Evolutionary conservation across 1,140 invertebrate genomes (phyloP).

Genomic region (Hermetia illucens): DNA sequence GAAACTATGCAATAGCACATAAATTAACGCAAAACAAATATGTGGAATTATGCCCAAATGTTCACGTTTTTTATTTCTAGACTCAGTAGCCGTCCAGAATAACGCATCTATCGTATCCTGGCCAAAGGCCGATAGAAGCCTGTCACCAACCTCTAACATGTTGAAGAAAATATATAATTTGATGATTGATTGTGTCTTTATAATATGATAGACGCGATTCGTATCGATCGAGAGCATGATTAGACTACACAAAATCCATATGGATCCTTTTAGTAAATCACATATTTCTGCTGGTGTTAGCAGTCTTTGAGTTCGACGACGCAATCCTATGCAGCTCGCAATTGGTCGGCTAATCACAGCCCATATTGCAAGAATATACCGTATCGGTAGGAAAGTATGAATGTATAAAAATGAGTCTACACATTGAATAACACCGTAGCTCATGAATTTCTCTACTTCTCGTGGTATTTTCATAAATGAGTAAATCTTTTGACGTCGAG

Average conservation of each 20-base stretch:
- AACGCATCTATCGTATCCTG: conserved; percentile 96
- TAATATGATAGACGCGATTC: conserved; percentile 96
- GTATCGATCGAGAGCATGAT: conserved; percentile 88
- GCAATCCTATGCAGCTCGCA: conserved; percentile 54
- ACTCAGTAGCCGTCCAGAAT: conserved; percentile 95
- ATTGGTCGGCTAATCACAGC: conserved; percentile 57
- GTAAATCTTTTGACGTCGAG: conserved; percentile 89
- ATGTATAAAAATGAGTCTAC: conserved; percentile 97
- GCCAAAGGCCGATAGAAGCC: conserved; percentile 91
- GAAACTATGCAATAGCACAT: conserved; percentile 87
- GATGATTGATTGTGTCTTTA: conserved; percentile 97
- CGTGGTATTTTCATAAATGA: conserved; percentile 92
- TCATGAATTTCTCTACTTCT: conserved; percentile 87
- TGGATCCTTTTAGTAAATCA: conserved; percentile 86
- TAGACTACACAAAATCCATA: conserved; percentile 71
- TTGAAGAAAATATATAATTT: conserved; percentile 99
- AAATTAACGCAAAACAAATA: conserved; percentile 74
- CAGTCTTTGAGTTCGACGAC: conserved; percentile 32
- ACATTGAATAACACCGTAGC: conserved; percentile 93
- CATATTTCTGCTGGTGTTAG: conserved; percentile 88
- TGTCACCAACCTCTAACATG: conserved; percentile 96
- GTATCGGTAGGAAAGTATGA: conserved; percentile 91
- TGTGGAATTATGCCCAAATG: conserved; percentile 81
- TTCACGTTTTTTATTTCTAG: conserved; percentile 61
- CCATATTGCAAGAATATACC: conserved; percentile 78